Percentiles rank a stretch among this genome's conserved stretches.
Conservation (phyloP, 2,888 invertebrate species). For the Dermolepida albohirtum region DNA sequence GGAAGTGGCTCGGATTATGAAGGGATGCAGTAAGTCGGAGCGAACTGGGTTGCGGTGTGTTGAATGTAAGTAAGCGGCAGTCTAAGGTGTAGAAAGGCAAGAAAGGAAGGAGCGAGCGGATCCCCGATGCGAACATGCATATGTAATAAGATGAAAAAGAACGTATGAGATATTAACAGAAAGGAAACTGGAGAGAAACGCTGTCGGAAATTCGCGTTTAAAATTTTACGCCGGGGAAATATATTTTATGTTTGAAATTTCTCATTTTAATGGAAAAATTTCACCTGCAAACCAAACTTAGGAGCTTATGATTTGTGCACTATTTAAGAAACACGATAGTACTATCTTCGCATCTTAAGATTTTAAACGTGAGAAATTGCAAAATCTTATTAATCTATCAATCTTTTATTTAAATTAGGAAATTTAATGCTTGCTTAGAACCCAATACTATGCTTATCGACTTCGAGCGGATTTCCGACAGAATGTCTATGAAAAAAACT, state of each 20-base stretch:
- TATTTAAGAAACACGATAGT: too few relatives aligned
- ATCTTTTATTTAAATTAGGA: too few relatives aligned
- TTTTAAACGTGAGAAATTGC: too few relatives aligned
- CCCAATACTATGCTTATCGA: too few relatives aligned
- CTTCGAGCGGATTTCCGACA: too few relatives aligned
- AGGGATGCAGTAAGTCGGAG: constrained; percentile 45
- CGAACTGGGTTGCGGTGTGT: constrained; percentile 29
- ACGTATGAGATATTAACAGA: constrained; percentile 14
- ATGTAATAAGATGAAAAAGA: constrained; percentile 20
- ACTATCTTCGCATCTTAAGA: too few relatives aligned
- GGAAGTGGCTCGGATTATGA: constrained; percentile 53
- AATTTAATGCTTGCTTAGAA: too few relatives aligned
- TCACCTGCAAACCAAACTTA: constrained; percentile 6
- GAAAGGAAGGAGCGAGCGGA: constrained; percentile 17
- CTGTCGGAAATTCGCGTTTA: constrained; percentile 4
- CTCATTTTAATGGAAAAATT: constrained; percentile 7
- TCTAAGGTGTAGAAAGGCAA: constrained; percentile 4
- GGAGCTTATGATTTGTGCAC: constrained; percentile 4
- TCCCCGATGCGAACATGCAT: constrained; percentile 23
- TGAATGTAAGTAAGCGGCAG: constrained; percentile 10
- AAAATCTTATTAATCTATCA: too few relatives aligned
- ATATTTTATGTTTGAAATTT: neutral
- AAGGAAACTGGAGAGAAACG: neutral
- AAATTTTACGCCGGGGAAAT: constrained; percentile 5
- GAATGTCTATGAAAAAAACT: too few relatives aligned